These are phyloP conservation scores for Tenualosa ilisha DNA, from an alignment of 2,797 vertebrate species.

Conservation along the genomic window DNA sequence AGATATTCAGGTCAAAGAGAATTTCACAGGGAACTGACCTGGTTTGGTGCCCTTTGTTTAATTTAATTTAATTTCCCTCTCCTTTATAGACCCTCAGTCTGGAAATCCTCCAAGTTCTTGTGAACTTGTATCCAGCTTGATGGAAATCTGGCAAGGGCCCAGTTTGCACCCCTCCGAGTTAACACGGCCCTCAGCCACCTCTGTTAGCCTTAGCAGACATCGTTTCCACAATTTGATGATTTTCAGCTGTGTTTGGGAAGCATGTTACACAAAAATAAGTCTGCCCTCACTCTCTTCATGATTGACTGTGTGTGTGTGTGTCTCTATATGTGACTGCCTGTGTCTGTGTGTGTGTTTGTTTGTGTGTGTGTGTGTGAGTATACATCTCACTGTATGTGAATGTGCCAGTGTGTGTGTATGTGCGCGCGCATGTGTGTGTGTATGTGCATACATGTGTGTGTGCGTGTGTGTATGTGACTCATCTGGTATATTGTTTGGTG, in stretches of 20 bases:
- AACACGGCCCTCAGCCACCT: too few relatives aligned
- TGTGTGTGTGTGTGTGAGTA: too few relatives aligned
- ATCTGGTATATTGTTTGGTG: neutral
- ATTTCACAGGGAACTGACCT: neutral
- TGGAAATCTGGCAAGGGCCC: neutral
- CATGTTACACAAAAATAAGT: too few relatives aligned
- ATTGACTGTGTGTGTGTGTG: neutral
- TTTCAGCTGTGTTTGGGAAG: too few relatives aligned
- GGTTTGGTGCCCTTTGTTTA: neutral
- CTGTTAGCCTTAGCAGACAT: too few relatives aligned
- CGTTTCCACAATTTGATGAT: too few relatives aligned
- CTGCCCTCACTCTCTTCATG: too few relatives aligned
- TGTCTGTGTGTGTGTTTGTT: neutral
- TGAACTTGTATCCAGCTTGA: neutral
- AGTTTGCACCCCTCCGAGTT: neutral
- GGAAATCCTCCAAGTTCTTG: neutral
- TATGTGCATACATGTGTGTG: neutral
- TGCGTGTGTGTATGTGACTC: neutral
- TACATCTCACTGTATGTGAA: neutral
- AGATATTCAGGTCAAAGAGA: slow-evolving; percentile 1
- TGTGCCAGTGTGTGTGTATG: neutral
- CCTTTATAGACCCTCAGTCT: slow-evolving; percentile 1
- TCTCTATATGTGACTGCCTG: neutral
- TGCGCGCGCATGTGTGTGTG: too few relatives aligned
- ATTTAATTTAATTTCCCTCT: slow-evolving; percentile 1